These are phyloP conservation scores for Phenganax subtilis DNA, from an alignment of 92 coral and sea anemone genomes.

Conservation along the genomic window DNA sequence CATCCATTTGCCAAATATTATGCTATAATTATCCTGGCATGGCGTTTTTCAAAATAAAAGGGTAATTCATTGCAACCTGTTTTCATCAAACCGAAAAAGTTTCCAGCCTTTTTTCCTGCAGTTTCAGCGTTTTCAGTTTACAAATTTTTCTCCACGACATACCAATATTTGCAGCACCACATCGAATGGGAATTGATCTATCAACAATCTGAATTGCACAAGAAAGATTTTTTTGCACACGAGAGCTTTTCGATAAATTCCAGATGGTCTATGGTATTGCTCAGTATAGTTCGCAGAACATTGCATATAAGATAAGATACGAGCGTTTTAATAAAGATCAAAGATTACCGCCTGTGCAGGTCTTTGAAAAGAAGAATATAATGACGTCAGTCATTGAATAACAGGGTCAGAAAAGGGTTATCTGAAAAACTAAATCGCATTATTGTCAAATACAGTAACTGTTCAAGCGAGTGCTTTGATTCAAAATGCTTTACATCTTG, in stretches of 20 bases:
- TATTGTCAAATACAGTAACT: no score
- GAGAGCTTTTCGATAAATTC: neutral
- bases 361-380: neutral
- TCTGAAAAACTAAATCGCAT: neutral
- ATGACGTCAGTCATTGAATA: constrained; percentile 13
- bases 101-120: no score
- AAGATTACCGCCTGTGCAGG: neutral
- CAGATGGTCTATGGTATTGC: neutral
- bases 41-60: neutral
- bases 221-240: no score
- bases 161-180: no score
- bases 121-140: no score
- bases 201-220: no score
- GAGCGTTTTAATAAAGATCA: neutral
- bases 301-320: neutral
- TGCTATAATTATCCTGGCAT: neutral
- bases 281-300: neutral
- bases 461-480: no score
- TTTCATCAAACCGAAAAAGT: neutral
- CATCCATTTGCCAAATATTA: neutral
- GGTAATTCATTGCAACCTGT: neutral
- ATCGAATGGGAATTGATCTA: no score
- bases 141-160: no score
- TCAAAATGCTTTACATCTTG: no score
- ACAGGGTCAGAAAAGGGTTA: neutral